Evolutionary conservation across 2,797 vertebrate genomes (phyloP).

Genomic region (Anniella stebbinsi): DNA sequence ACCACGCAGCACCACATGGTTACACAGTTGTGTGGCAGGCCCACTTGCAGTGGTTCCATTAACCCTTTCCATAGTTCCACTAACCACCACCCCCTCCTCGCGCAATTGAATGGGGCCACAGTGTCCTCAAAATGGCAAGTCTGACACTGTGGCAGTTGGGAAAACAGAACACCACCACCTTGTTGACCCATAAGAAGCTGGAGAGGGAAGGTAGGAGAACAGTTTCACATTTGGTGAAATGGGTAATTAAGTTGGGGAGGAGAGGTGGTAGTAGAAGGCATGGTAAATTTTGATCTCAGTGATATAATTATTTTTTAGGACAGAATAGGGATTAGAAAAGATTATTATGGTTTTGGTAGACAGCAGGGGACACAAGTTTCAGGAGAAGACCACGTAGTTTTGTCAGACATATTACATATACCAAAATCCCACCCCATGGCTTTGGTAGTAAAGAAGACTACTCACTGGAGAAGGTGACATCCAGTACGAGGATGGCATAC

Average conservation of each 20-base stretch:
- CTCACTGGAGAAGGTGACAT: conserved; percentile 70
- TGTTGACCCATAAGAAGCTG: background rate
- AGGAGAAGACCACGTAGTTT: background rate
- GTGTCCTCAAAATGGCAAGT: background rate
- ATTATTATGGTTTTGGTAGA: background rate
- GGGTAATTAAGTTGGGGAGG: background rate
- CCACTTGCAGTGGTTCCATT: too few species aligned
- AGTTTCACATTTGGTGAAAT: conserved; percentile 6
- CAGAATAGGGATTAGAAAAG: background rate
- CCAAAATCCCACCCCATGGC: background rate
- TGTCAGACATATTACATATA: background rate
- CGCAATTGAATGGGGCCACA: too few species aligned
- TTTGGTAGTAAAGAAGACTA: conserved; percentile 18
- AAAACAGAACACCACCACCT: background rate
- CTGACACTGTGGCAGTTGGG: background rate
- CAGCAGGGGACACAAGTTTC: background rate
- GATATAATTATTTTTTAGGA: background rate
- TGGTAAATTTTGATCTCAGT: background rate
- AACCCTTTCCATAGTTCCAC: too few species aligned
- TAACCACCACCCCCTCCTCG: too few species aligned
- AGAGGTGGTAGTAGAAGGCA: background rate
- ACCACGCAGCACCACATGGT: too few species aligned
- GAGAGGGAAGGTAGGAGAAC: background rate
- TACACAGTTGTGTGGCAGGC: too few species aligned
- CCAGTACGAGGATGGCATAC: conserved; percentile 63